Base-by-base conservation (phyloP, 2,113 vertebrate species). In the Sinosuthora webbiana region DNA sequence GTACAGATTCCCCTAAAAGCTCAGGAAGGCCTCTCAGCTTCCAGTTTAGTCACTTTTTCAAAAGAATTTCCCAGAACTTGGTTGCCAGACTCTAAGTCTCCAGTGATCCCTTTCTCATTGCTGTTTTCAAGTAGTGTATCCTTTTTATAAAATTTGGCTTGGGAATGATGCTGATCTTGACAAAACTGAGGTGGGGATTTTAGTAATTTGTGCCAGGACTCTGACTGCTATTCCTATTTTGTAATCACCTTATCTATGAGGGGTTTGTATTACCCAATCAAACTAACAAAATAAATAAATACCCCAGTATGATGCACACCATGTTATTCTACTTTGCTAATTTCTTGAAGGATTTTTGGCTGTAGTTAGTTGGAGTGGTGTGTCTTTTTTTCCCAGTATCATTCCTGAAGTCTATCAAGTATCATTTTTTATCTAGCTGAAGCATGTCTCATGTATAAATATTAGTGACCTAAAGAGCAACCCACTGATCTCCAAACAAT, bases 241-340 rank as follows among this genome's bases (percentile, higher is more conserved):
- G 65, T 95, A 96, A 95, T 92, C 78, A 86, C 77, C 65, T 96
- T 97, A 96, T 97, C 95, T 97, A 83, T 80, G 76, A 90, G 62
- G 33, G n/a, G 85, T 94, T 90, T 85, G 18, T 62, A 83, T 88
- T 85, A 83, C 77, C 88, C 82, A 95, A 80, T 94, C 82, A 91
- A 93, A 55, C 69, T 44, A 91, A 69, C 50, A 91, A 87, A 89
- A 95, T 69, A 93, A 94, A 95, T 75, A 93, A 94, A 95, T 89
- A 86, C 13, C 8, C 13, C 35, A 74, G 60, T 83, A 83, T 74
- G 69, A 77, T 82, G 39, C 31, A 68, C 49, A 94, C 39, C 45
- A 53, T 67, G 53, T 78, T 95, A 76, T 91, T 97, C 86, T 85
- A 63, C 17, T 96, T 92, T 80, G 13, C 12, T 86, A 83, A 67